A percentile compares a stretch with the other conserved stretches of the same genome.
Evolutionary conservation across 1,140 invertebrate genomes (phyloP).

Genomic region (Batillaria attramentaria): DNA sequence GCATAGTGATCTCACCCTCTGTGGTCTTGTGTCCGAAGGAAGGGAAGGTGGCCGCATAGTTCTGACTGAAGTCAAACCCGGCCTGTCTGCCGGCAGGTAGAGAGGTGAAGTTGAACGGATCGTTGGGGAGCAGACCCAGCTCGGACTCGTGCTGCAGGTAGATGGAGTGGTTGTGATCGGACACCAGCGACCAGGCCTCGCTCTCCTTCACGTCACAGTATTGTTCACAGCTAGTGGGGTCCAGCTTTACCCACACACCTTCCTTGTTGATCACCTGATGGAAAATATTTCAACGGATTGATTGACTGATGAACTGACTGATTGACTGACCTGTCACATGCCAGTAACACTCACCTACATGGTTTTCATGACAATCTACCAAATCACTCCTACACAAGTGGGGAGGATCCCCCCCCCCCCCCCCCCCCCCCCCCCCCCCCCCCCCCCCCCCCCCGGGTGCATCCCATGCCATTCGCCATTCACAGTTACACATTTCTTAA

Average conservation of each 20-base stretch:
- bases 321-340: no score
- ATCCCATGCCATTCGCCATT: no score
- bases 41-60: slow-evolving; percentile 40
- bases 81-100: slow-evolving; percentile 36
- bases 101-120: slow-evolving; percentile 65
- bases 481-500: no score
- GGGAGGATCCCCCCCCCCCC: no score
- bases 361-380: no score
- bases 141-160: slow-evolving; percentile 80
- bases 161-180: slow-evolving; percentile 79
- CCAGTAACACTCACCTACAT: no score
- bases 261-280: slow-evolving; percentile 92
- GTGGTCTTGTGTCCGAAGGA: slow-evolving; percentile 37
- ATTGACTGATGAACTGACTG: no score
- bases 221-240: slow-evolving; percentile 79
- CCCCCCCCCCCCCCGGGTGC: no score
- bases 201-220: slow-evolving; percentile 75
- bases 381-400: no score
- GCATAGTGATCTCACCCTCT: slow-evolving; percentile 39
- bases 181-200: slow-evolving; percentile 85
- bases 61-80: slow-evolving; percentile 26
- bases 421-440: no score
- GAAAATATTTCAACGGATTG: background rate
- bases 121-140: slow-evolving; percentile 51
- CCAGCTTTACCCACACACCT: slow-evolving; percentile 94